Conservation (phyloP, 2,113 vertebrate species). For the Pachypanchax playfairii region DNA sequence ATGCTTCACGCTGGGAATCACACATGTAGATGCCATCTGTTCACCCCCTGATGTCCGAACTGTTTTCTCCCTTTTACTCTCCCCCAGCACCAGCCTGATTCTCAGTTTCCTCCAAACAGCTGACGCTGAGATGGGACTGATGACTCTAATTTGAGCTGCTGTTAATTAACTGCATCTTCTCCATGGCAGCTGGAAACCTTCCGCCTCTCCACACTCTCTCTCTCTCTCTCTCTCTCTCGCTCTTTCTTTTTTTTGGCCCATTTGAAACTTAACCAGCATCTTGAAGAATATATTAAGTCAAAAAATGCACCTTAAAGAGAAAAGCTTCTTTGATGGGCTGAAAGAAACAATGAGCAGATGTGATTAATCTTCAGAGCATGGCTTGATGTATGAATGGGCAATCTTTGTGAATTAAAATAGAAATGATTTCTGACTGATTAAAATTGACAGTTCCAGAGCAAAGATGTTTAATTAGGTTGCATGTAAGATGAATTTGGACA, state of each 20-base stretch:
- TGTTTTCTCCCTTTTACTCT: neutral
- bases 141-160: neutral
- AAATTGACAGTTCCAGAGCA: too few relatives aligned
- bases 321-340: neutral
- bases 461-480: too few relatives aligned
- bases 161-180: neutral
- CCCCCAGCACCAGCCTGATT: neutral
- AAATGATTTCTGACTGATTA: too few relatives aligned
- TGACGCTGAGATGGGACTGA: neutral
- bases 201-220: too few relatives aligned
- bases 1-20: constrained; percentile 2
- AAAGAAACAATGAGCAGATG: neutral
- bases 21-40: constrained; percentile 14
- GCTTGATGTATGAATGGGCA: too few relatives aligned
- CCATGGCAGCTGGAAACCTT: neutral
- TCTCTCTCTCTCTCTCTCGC: too few relatives aligned
- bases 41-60: neutral
- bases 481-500: too few relatives aligned
- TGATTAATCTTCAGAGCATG: neutral
- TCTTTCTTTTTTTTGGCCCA: neutral
- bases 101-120: neutral
- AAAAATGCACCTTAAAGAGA: neutral
- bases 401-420: too few relatives aligned
- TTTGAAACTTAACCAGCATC: neutral
- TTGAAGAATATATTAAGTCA: neutral